Base-by-base conservation (phyloP, 2,797 vertebrate species). In the Oophaga sylvatica region DNA sequence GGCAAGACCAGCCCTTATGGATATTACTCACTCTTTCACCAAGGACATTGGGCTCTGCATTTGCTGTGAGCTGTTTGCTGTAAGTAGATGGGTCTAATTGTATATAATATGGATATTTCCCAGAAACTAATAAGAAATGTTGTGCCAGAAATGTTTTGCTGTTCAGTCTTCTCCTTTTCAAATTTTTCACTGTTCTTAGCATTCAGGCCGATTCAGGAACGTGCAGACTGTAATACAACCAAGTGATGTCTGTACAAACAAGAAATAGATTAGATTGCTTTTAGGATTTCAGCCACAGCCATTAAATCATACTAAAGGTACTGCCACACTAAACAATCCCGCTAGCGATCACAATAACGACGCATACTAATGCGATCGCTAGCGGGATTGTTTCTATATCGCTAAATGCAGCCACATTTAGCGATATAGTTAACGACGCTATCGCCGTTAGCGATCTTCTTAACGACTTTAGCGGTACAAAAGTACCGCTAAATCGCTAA, bases 1-100 rank as follows among this genome's bases (percentile, higher is more conserved):
- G 93, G 91, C 91, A 81, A 96, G 98, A 88, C 98, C 98, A 9
- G 97, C 97, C 81, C 95, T 99, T 63, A 92, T 99, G 12, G 98
- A 99, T 91, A 93, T 99, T 89, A 95, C 97, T 5, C 96, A 98
- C 5, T 95, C 95, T 67, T 94, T 99, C 88, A 95, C 97, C 0
- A 99, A 99, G 93, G 97, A 95, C 92, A 98, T 95, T 0, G 98
- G 98, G 77, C 96, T 99, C 73, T 99, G 98, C 77, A 90, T 99
- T 86, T 96, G 96, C 89, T 96, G 96, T 80, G 97, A 99, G 93
- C 95, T 98, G 80, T 96, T 97, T 90, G 93, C 92, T 96, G 98
- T 99, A 96, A 96, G 95, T 81, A 79, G 19, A 62, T 29, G 60
- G 19, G 75, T 22, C 31, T 57, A 78, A 31, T 17, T 19, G n/a